phyloP scores from a whole-genome alignment of 2,888 invertebrate genomes.

The Polia nebulosa region DNA sequence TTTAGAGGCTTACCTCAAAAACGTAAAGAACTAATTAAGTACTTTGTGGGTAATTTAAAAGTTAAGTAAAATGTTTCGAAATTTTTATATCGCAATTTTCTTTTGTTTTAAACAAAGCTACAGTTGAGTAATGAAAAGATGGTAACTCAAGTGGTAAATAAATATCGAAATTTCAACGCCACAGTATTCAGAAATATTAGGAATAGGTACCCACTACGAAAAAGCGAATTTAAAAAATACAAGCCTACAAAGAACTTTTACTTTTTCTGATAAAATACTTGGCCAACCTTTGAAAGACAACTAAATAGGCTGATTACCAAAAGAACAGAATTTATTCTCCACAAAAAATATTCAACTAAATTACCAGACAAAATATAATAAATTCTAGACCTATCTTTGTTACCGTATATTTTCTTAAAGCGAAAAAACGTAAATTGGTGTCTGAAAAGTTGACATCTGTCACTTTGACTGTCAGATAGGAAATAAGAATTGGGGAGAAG shows the following conservation, averaged over 20 bases:
- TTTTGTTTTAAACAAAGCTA: slow-evolving; percentile 4
- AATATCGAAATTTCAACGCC: neutral
- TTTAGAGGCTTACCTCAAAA: slow-evolving; percentile 25
- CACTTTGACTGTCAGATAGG: slow-evolving; percentile 70
- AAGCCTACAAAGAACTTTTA: too few relatives aligned
- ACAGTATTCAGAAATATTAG: neutral
- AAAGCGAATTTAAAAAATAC: neutral
- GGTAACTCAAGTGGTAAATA: neutral
- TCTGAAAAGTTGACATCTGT: slow-evolving; percentile 69
- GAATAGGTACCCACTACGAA: neutral
- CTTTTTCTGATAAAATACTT: too few relatives aligned
- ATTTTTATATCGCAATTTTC: neutral
- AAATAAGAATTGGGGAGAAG: slow-evolving; percentile 66
- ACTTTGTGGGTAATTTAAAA: slow-evolving; percentile 14
- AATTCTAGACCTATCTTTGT: slow-evolving; percentile 3
- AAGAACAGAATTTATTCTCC: neutral
- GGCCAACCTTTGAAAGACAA: slow-evolving; percentile 7
- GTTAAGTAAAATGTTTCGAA: slow-evolving; percentile 4
- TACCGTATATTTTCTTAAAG: slow-evolving; percentile 35
- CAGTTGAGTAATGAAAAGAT: neutral
- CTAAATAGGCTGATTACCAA: slow-evolving; percentile 5
- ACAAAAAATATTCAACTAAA: slow-evolving; percentile 21
- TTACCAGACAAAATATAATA: slow-evolving; percentile 15
- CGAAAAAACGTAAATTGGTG: slow-evolving; percentile 58
- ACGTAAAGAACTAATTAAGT: slow-evolving; percentile 21